Evolutionary conservation across 2,797 vertebrate species (phyloP).

Genomic region (Echiichthys vipera): DNA sequence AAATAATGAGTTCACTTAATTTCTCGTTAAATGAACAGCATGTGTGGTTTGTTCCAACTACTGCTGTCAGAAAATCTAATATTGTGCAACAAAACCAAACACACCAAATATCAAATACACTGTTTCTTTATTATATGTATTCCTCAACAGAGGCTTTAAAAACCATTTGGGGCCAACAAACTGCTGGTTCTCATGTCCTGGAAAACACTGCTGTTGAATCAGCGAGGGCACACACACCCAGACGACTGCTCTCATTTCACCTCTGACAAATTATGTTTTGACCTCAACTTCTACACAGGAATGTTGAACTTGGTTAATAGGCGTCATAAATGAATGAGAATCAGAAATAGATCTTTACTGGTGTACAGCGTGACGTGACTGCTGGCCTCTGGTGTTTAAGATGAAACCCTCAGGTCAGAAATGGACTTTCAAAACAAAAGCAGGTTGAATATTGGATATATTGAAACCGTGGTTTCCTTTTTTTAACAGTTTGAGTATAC

Average conservation of each 20-base stretch:
- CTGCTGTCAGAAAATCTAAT: neutral
- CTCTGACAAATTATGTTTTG: slow-evolving; percentile 16
- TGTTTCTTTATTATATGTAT: slow-evolving; percentile 71
- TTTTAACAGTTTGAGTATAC: slow-evolving; percentile 26
- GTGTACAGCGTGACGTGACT: neutral
- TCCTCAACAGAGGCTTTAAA: slow-evolving; percentile 69
- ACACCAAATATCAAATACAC: slow-evolving; percentile 59
- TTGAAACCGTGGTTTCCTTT: slow-evolving; percentile 1
- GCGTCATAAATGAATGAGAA: neutral
- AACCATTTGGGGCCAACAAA: slow-evolving; percentile 65
- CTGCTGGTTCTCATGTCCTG: slow-evolving; percentile 41
- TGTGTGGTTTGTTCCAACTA: neutral
- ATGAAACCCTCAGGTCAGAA: slow-evolving; percentile 13
- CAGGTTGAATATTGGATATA: slow-evolving; percentile 16
- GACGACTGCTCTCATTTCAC: slow-evolving; percentile 15
- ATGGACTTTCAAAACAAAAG: slow-evolving; percentile 33
- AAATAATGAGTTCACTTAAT: too few relatives aligned
- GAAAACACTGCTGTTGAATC: slow-evolving; percentile 31
- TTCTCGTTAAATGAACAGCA: neutral
- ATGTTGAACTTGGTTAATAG: neutral
- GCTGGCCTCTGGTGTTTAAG: slow-evolving; percentile 12
- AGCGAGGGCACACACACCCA: slow-evolving; percentile 23
- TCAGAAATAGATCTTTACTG: neutral
- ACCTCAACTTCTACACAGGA: slow-evolving; percentile 5
- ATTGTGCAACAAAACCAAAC: neutral